Evolutionary conservation across 2,797 vertebrate genomes (phyloP).

Genomic region (Microhierax caerulescens): DNA sequence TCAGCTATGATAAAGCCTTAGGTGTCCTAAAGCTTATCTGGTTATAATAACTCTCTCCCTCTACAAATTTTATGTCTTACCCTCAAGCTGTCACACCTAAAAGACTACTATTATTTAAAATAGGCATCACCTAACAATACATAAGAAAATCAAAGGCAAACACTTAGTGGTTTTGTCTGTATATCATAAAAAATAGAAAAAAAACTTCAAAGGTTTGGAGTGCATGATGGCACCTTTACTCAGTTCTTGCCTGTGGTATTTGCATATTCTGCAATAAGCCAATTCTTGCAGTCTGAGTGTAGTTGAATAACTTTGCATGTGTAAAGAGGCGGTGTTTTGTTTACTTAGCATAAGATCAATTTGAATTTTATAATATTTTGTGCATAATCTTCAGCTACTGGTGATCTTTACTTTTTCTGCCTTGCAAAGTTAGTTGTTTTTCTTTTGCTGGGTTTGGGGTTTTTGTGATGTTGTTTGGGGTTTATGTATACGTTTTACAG

Average conservation of each 20-base stretch:
- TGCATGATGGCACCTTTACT: background rate
- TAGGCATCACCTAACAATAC: background rate
- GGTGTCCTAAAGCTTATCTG: background rate
- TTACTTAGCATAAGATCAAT: background rate
- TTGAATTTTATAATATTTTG: background rate
- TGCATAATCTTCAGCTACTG: background rate
- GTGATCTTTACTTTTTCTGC: background rate
- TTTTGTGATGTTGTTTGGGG: background rate
- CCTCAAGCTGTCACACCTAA: background rate
- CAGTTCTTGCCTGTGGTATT: background rate
- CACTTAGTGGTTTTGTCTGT: background rate
- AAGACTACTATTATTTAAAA: background rate
- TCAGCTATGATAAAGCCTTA: background rate
- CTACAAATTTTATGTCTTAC: background rate
- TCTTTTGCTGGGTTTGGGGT: background rate
- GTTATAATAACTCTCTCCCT: background rate
- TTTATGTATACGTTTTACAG: constrained; percentile 64
- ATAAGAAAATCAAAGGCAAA: background rate
- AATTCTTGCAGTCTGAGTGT: background rate
- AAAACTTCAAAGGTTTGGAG: background rate
- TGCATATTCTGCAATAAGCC: background rate
- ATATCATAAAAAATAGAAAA: background rate
- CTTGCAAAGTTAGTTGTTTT: background rate
- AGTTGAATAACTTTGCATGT: background rate
- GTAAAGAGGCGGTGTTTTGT: background rate